Percentiles rank a stretch among this genome's conserved stretches.
Conservation (phyloP, 2,113 vertebrate species). For the Drymodes brunneopygia region DNA sequence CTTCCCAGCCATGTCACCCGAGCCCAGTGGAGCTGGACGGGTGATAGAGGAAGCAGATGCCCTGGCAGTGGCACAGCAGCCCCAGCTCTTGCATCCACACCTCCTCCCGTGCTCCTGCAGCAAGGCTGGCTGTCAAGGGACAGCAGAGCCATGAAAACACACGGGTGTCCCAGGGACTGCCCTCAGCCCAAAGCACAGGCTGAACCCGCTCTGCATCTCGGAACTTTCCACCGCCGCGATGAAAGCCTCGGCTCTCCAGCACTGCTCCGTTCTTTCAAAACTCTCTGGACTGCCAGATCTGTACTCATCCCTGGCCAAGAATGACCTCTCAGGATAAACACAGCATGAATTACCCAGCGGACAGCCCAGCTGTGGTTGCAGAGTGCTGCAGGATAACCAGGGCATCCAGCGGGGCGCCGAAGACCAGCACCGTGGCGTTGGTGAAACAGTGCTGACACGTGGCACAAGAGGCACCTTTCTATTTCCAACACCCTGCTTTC, state of each 20-base stretch:
- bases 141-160: neutral
- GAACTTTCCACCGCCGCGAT: fast-evolving
- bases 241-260: neutral
- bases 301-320: neutral
- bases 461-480: neutral
- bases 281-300: neutral
- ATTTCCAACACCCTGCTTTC: neutral
- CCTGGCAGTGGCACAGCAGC: neutral
- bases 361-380: neutral
- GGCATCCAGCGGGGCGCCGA: fast-evolving
- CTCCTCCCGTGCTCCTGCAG: neutral
- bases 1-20: neutral
- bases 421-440: fast-evolving
- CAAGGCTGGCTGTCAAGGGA: fast-evolving
- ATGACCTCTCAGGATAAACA: neutral
- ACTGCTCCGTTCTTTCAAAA: neutral
- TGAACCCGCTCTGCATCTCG: fast-evolving
- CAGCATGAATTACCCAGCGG: neutral
- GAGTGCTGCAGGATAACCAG: neutral
- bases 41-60: neutral
- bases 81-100: fast-evolving
- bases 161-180: neutral
- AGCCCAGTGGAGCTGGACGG: neutral
- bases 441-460: neutral
- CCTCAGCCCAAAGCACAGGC: neutral